A percentile compares a stretch with the other conserved stretches of the same genome.
These are phyloP conservation scores for Cyanistes caeruleus DNA, from an alignment of 2,113 vertebrate genomes.

Conservation along the genomic window DNA sequence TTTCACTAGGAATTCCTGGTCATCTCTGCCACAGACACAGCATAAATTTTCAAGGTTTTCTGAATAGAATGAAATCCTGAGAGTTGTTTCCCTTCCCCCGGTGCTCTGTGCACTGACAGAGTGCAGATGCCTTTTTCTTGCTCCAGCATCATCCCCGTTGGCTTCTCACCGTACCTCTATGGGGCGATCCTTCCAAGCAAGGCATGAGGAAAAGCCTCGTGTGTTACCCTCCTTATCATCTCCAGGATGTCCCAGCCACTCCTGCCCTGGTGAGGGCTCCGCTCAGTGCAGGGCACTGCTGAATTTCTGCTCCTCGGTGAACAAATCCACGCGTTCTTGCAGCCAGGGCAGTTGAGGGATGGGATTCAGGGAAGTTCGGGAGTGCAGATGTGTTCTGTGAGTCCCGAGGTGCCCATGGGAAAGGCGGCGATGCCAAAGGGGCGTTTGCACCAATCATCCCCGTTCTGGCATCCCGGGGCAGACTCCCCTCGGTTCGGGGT, in stretches of 20 bases:
- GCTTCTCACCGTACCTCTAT: rapidly evolving
- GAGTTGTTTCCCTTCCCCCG: neutral
- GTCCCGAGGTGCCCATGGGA: neutral
- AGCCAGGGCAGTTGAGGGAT: neutral
- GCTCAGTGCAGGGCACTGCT: neutral
- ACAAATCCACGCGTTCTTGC: neutral
- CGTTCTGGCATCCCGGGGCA: rapidly evolving
- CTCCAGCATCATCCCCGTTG: neutral
- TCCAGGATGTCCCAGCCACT: rapidly evolving
- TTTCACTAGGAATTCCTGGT: neutral
- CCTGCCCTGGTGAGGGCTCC: neutral
- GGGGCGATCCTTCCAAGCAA: neutral
- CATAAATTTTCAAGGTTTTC: neutral
- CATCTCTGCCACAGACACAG: neutral
- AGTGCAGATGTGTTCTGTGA: neutral
- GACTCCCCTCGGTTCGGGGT: neutral
- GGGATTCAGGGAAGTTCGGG: neutral
- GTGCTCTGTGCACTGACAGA: neutral
- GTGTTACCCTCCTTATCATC: rapidly evolving
- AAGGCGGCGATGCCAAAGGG: neutral
- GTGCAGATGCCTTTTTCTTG: rapidly evolving
- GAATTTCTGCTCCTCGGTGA: rapidly evolving
- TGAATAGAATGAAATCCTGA: neutral
- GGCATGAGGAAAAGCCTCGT: neutral
- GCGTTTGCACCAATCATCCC: neutral